Conservation (phyloP, 2,888 invertebrate species). For the Chironomus riparius region DNA sequence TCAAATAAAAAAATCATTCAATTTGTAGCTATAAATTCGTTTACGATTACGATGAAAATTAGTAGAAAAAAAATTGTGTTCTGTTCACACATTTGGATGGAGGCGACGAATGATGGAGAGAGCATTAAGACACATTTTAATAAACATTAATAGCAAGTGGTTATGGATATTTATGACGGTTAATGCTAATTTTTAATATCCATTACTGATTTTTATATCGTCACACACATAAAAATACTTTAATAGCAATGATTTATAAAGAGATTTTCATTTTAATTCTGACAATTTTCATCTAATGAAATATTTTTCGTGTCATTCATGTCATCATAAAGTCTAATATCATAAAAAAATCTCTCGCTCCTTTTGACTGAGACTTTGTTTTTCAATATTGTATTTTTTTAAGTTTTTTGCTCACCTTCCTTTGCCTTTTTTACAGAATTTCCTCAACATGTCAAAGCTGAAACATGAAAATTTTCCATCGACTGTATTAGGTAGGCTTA, state of each 20-base stretch:
- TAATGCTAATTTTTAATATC: conserved; percentile 25
- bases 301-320: neutral
- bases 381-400: neutral
- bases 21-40: neutral
- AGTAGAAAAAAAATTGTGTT: neutral
- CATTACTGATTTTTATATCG: conserved; percentile 15
- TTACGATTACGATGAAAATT: neutral
- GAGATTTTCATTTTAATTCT: neutral
- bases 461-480: conserved; percentile 11
- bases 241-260: conserved; percentile 12
- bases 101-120: conserved; percentile 12
- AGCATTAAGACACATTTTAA: conserved; percentile 17
- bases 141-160: conserved; percentile 18
- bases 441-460: conserved; percentile 12
- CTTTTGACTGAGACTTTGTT: neutral
- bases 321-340: conserved; percentile 2
- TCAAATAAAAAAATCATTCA: conserved; percentile 4
- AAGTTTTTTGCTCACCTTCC: neutral
- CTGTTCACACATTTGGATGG: neutral
- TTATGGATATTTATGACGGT: conserved; percentile 24
- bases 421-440: conserved; percentile 14
- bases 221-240: neutral
- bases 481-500: neutral
- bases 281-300: neutral
- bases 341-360: neutral